Conservation (phyloP, 2,113 vertebrate genomes). For the Xyliphius kryptos region DNA sequence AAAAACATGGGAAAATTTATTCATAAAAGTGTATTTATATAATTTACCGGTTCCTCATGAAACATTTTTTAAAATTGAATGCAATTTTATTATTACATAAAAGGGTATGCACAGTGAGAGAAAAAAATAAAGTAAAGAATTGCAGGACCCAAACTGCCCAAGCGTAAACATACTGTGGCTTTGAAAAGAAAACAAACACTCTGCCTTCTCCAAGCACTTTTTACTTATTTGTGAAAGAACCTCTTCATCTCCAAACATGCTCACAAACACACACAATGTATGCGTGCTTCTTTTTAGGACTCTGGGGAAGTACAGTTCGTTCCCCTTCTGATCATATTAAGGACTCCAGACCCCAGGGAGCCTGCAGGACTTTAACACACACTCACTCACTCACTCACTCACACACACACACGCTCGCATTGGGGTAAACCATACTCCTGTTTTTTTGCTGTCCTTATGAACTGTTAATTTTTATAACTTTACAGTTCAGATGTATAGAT, state of each 20-base stretch:
- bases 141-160: background rate
- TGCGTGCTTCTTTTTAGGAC: constrained; percentile 36
- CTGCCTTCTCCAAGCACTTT: constrained; percentile 27
- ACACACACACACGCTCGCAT: too few relatives aligned
- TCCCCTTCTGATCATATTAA: constrained; percentile 26
- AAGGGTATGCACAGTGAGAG: background rate
- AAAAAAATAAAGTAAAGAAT: background rate
- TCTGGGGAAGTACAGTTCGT: constrained; percentile 28
- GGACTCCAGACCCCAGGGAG: constrained; percentile 30
- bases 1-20: too few relatives aligned
- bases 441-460: too few relatives aligned
- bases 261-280: constrained; percentile 14
- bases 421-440: too few relatives aligned
- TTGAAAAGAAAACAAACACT: constrained; percentile 33
- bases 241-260: constrained; percentile 23
- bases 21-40: too few relatives aligned
- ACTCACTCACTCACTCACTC: too few relatives aligned
- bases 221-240: constrained; percentile 35
- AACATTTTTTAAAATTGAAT: too few relatives aligned
- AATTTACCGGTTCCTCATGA: too few relatives aligned
- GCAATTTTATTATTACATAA: background rate
- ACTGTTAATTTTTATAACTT: too few relatives aligned
- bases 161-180: constrained; percentile 28
- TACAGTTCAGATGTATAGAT: too few relatives aligned
- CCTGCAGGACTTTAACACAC: constrained; percentile 17